Evolutionary conservation across 2,797 vertebrate genomes (phyloP).

Genomic region (Momotus momota): DNA sequence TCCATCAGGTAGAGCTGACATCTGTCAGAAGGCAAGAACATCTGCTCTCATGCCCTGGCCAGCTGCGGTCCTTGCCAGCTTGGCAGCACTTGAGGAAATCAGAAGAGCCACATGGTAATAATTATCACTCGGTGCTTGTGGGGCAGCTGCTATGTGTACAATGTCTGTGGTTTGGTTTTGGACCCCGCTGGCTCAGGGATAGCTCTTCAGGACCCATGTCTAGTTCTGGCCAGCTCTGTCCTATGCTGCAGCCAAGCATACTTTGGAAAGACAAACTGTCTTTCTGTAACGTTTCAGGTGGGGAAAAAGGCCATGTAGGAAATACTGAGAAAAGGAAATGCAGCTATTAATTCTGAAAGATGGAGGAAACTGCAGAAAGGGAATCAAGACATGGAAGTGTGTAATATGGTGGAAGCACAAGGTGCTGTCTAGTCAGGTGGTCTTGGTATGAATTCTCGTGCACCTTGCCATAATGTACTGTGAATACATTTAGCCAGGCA

Average conservation of each 20-base stretch:
- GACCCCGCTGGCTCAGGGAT: background rate
- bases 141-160: background rate
- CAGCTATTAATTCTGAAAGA: background rate
- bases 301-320: background rate
- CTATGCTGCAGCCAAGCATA: background rate
- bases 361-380: background rate
- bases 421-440: background rate
- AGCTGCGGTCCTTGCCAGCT: background rate
- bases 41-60: slow-evolving; percentile 13
- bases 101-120: background rate
- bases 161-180: slow-evolving; percentile 41
- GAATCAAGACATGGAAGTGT: background rate
- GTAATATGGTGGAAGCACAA: background rate
- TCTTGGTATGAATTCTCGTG: background rate
- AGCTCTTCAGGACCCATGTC: background rate
- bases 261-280: background rate
- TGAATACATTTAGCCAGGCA: background rate
- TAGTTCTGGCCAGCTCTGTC: background rate
- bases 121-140: slow-evolving; percentile 6
- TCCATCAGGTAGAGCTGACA: background rate
- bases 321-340: background rate
- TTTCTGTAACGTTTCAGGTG: background rate
- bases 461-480: background rate
- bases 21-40: slow-evolving; percentile 22
- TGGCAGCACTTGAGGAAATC: background rate